phyloP scores from a whole-genome alignment of 2,888 invertebrate genomes.

The Liopterus haemorrhoidalis region DNA sequence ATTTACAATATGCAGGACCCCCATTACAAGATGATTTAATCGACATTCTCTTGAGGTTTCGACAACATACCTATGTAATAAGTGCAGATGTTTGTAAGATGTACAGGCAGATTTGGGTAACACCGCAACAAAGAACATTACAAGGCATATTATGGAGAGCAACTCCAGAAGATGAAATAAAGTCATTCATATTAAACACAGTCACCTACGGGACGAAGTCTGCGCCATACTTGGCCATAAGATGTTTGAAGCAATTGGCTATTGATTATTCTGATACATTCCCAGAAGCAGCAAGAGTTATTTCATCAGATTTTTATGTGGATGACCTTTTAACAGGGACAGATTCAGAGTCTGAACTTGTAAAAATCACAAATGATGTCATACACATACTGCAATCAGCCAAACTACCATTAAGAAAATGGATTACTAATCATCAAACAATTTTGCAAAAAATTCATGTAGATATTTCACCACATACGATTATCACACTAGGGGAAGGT shows the following conservation, averaged over 20 bases:
- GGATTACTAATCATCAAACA: constrained; percentile 14
- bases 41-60: constrained; percentile 31
- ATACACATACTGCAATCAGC: constrained; percentile 8
- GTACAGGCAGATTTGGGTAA: constrained; percentile 32
- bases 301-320: constrained; percentile 24
- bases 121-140: constrained; percentile 26
- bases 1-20: constrained; percentile 31
- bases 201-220: constrained; percentile 28
- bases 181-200: constrained; percentile 23
- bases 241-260: constrained; percentile 24
- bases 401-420: constrained; percentile 17
- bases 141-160: constrained; percentile 29
- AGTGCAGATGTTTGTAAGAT: constrained; percentile 33
- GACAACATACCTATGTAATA: constrained; percentile 28
- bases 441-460: constrained; percentile 8
- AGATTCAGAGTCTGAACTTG: constrained; percentile 14
- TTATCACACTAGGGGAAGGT: constrained; percentile 12
- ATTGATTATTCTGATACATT: constrained; percentile 14
- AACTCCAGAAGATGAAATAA: constrained; percentile 13
- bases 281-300: constrained; percentile 23
- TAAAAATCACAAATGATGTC: constrained; percentile 13
- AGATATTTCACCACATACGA: background rate
- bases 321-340: constrained; percentile 28
- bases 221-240: constrained; percentile 27
- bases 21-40: constrained; percentile 30